Percentiles rank a stretch among this genome's conserved stretches.
These are phyloP conservation scores for Margaritifera margaritifera DNA, from an alignment of 2,888 invertebrate genomes.

Conservation along the genomic window DNA sequence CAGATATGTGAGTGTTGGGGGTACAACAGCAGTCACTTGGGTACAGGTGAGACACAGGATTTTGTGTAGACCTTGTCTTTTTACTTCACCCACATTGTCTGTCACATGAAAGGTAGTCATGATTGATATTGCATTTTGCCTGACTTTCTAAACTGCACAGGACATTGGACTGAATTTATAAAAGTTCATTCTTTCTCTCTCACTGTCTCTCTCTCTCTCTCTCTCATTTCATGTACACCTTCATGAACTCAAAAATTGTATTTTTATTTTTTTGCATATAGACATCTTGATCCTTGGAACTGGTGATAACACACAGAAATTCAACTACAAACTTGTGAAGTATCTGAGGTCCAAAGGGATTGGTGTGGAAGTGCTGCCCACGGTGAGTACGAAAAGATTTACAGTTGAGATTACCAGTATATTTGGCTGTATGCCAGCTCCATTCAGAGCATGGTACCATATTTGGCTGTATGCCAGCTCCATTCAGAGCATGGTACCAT, in stretches of 20 bases:
- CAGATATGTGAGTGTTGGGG: too few species aligned
- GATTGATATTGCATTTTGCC: too few species aligned
- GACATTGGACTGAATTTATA: too few species aligned
- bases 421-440: too few species aligned
- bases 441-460: not conserved
- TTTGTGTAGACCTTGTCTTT: too few species aligned
- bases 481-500: not conserved
- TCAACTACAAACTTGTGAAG: slow-evolving; percentile 45
- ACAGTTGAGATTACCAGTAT: not conserved
- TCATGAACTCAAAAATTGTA: slow-evolving; percentile 6
- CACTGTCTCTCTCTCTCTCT: too few species aligned
- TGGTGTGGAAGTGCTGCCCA: slow-evolving; percentile 85
- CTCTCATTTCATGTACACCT: not conserved
- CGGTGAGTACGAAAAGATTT: slow-evolving; percentile 70
- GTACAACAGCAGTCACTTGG: too few species aligned
- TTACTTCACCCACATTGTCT: too few species aligned
- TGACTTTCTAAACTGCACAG: too few species aligned
- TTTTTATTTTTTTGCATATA: slow-evolving; percentile 53
- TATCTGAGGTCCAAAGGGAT: slow-evolving; percentile 76
- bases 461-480: not conserved
- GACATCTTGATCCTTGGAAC: slow-evolving; percentile 78
- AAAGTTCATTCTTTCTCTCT: too few species aligned
- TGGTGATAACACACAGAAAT: slow-evolving; percentile 76
- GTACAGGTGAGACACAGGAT: too few species aligned
- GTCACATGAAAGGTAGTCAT: too few species aligned